A percentile compares a stretch with the other conserved stretches of the same genome.
Conservation (phyloP, 2,888 invertebrate genomes). For the Sialis lutaria region DNA sequence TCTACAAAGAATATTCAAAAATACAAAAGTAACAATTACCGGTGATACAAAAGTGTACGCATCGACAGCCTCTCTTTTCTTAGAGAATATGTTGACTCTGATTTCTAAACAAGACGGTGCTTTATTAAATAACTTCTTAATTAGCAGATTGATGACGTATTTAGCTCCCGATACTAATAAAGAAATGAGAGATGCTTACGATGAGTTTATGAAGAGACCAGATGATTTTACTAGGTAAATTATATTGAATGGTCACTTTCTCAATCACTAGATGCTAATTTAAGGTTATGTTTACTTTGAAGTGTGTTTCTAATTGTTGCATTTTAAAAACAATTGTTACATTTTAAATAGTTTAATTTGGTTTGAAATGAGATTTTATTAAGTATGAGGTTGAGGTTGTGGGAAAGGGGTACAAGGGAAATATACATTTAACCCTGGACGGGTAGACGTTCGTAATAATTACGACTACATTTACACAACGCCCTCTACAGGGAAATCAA, state of each 20-base stretch:
- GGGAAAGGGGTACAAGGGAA: too few relatives aligned
- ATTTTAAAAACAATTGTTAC: too few relatives aligned
- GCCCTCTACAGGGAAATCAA: too few relatives aligned
- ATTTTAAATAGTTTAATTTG: too few relatives aligned
- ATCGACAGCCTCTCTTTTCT: slow-evolving; percentile 7
- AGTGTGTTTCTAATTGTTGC: neutral
- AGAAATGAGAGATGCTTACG: slow-evolving; percentile 17
- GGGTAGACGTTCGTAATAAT: too few relatives aligned
- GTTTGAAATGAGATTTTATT: too few relatives aligned
- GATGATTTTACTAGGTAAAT: slow-evolving; percentile 6
- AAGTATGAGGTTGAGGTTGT: too few relatives aligned
- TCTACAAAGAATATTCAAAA: slow-evolving; percentile 16
- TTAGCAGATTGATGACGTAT: slow-evolving; percentile 20
- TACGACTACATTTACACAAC: too few relatives aligned
- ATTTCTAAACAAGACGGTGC: neutral
- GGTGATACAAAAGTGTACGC: slow-evolving; percentile 15
- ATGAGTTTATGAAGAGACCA: slow-evolving; percentile 16
- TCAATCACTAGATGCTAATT: neutral
- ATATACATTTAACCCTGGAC: too few relatives aligned
- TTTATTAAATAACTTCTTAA: slow-evolving; percentile 20
- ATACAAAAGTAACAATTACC: slow-evolving; percentile 16
- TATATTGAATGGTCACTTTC: neutral
- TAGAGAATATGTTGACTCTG: neutral
- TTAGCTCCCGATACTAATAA: slow-evolving; percentile 21
- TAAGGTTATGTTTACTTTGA: neutral